Evolutionary conservation across 1,140 invertebrate genomes (phyloP).

Genomic region (Mactra quadrangularis): DNA sequence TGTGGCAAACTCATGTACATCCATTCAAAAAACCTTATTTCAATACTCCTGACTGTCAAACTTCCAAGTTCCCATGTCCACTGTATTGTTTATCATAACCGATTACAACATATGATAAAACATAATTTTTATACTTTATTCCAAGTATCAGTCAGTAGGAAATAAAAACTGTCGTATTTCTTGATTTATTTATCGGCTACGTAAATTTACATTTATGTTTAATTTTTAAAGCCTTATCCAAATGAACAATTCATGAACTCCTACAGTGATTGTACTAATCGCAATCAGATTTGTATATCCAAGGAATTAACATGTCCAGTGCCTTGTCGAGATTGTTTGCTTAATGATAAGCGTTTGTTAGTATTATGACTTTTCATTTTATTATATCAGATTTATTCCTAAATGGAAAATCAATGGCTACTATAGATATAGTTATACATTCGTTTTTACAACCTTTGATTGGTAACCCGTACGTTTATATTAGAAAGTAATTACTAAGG

Average conservation of each 20-base stretch:
- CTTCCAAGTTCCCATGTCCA: constrained; percentile 11
- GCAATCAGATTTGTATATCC: constrained; percentile 43
- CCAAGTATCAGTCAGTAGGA: background rate
- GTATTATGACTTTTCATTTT: background rate
- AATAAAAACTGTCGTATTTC: background rate
- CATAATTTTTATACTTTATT: background rate
- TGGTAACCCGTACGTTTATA: too few relatives aligned
- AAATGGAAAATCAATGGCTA: too few relatives aligned
- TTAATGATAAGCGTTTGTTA: constrained; percentile 39
- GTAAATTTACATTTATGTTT: constrained; percentile 10
- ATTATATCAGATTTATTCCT: too few relatives aligned
- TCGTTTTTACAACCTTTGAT: too few relatives aligned
- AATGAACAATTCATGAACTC: background rate
- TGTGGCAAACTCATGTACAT: too few relatives aligned
- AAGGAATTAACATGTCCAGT: constrained; percentile 20
- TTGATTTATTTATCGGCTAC: constrained; percentile 28
- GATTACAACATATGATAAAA: constrained; percentile 28
- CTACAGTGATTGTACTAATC: constrained; percentile 7
- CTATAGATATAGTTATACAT: too few relatives aligned
- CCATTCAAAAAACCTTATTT: too few relatives aligned
- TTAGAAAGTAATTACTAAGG: too few relatives aligned
- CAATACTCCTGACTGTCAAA: constrained; percentile 7
- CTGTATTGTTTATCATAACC: constrained; percentile 27
- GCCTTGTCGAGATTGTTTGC: constrained; percentile 15
- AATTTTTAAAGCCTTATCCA: background rate